These are phyloP conservation scores for Brachionus sp. DNA, from an alignment of 1,140 invertebrate genomes.

Conservation along the genomic window DNA sequence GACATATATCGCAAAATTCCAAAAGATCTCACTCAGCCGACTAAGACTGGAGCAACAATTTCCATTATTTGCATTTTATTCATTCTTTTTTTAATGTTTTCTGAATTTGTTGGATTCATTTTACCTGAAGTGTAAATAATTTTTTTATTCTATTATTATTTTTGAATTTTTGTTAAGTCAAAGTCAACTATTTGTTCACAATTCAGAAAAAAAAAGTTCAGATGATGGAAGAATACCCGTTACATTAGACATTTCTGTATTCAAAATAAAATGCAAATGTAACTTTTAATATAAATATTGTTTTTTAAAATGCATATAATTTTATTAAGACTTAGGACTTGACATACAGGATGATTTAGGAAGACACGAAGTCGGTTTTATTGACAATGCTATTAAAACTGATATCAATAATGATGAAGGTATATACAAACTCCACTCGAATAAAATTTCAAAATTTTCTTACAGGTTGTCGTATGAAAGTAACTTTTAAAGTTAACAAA, in stretches of 20 bases:
- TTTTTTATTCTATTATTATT: not conserved
- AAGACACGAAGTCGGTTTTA: slow-evolving; percentile 67
- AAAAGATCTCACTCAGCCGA: slow-evolving; percentile 67
- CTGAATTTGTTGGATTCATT: slow-evolving; percentile 64
- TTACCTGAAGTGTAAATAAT: slow-evolving; percentile 61
- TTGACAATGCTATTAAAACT: slow-evolving; percentile 64
- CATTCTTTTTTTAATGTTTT: slow-evolving; percentile 63
- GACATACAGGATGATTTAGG: slow-evolving; percentile 69
- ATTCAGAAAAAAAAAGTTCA: slow-evolving; percentile 56
- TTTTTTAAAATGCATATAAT: no score
- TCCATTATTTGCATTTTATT: slow-evolving; percentile 64
- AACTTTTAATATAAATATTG: no score
- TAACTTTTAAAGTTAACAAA: slow-evolving; percentile 65
- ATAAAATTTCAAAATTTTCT: not conserved
- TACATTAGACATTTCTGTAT: slow-evolving; percentile 62
- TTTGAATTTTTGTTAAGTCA: slow-evolving; percentile 54
- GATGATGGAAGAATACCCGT: slow-evolving; percentile 63
- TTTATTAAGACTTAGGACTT: slow-evolving; percentile 62
- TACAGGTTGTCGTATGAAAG: slow-evolving; percentile 64
- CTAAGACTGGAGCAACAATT: slow-evolving; percentile 64
- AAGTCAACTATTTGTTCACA: slow-evolving; percentile 66
- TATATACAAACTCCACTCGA: not conserved
- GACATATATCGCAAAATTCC: slow-evolving; percentile 68
- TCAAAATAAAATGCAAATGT: slow-evolving; percentile 63
- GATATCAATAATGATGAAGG: slow-evolving; percentile 54